Evolutionary conservation across 2,888 invertebrate species (phyloP).

Genomic region (Strigamia crassipes): DNA sequence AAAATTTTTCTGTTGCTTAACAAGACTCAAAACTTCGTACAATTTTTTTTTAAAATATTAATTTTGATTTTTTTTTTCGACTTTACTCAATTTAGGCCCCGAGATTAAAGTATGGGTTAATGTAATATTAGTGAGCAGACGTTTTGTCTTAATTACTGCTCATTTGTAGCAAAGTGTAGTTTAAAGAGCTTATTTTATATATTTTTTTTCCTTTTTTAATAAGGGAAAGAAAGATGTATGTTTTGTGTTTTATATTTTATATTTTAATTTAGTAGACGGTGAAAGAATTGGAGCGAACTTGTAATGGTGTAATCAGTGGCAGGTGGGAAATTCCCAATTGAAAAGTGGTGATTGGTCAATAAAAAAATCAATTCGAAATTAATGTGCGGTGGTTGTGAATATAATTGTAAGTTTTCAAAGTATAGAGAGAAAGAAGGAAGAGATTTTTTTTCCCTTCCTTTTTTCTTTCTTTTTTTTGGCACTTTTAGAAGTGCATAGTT

Average conservation of each 20-base stretch:
- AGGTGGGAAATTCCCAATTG: slow-evolving; percentile 5
- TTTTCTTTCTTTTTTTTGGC: background rate
- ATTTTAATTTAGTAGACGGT: background rate
- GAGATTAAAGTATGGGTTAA: background rate
- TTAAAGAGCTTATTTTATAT: background rate
- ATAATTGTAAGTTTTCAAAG: background rate
- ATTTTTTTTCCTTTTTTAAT: background rate
- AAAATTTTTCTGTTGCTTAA: too few species aligned
- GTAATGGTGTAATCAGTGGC: slow-evolving; percentile 5
- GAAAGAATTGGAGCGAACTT: background rate
- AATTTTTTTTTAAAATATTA: too few species aligned
- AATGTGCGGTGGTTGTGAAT: background rate
- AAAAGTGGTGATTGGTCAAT: background rate
- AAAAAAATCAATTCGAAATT: background rate
- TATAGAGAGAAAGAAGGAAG: background rate
- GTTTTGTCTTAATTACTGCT: slow-evolving; percentile 14
- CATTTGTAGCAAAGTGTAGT: background rate
- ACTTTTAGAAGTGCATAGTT: slow-evolving; percentile 24
- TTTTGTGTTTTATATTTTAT: background rate
- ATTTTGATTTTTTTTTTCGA: too few species aligned
- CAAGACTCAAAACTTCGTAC: too few species aligned
- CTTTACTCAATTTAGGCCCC: background rate
- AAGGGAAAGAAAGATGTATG: background rate
- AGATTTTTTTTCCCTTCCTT: background rate
- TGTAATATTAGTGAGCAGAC: background rate